Conservation (phyloP, 2,888 invertebrate genomes). For the Erebia ligea region DNA sequence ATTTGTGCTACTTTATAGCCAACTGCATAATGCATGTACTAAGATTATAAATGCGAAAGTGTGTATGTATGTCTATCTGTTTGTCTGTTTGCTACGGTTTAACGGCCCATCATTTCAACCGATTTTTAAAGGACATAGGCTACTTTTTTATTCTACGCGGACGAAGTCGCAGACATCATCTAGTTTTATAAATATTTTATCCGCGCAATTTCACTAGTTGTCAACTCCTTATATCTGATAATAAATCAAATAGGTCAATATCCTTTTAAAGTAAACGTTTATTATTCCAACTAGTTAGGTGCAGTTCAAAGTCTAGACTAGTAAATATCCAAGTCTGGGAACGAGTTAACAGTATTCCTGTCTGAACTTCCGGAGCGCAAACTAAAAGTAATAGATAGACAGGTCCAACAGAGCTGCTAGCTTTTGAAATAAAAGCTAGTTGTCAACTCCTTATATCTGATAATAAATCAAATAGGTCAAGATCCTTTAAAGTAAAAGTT, state of each 20-base stretch:
- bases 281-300: not conserved
- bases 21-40: not conserved
- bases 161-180: no score
- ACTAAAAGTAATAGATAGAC: not conserved
- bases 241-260: slow-evolving; percentile 3
- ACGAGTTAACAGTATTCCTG: slow-evolving; percentile 36
- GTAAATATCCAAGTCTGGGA: slow-evolving; percentile 46
- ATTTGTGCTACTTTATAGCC: no score
- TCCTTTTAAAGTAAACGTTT: not conserved
- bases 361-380: slow-evolving; percentile 33
- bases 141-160: no score
- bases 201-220: not conserved
- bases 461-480: slow-evolving; percentile 7
- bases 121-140: no score
- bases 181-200: not conserved
- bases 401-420: not conserved
- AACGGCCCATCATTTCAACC: no score
- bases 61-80: no score
- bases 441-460: not conserved
- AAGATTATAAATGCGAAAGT: not conserved
- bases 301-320: slow-evolving; percentile 45
- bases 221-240: not conserved
- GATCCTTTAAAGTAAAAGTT: not conserved
- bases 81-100: no score
- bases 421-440: no score